Base-by-base conservation (phyloP, 2,888 invertebrate genomes). In the Crematogaster levior region DNA sequence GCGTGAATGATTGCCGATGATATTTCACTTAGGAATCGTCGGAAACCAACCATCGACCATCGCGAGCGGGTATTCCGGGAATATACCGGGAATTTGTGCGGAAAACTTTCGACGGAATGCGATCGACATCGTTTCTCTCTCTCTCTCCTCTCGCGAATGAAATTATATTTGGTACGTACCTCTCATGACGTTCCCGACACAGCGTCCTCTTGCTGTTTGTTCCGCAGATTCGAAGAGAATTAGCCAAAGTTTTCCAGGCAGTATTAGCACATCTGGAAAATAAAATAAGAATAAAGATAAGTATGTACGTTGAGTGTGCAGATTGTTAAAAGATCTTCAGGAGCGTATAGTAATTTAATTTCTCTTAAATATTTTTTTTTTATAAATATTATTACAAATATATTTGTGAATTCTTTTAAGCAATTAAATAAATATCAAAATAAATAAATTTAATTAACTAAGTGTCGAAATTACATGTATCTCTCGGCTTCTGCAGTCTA, bases 1-100 rank as follows among this genome's bases (percentile, higher is more conserved):
- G 85, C 89, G 87, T 87, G 90, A 92, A 90, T 91, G 91, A 90
- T 91, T 88, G 81, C 77, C 87, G 88, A 91, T 93, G 92, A 93
- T 93, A 93, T 91, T 92, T 92, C 92, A 93, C 91, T 93, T 91
- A 83, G 84, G 88, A 85, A 88, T 88, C 86, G 89, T 92, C 92
- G 89, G 90, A 85, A 12, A 40, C 24, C 43, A 18, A 43, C n/a
- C 58, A 18, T 21, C 61, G 40, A 5, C 87, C 87, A 84, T 79
- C 85, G 83, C 81, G 68, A 73, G 21, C 53, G 30, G 15, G 3
- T n/a, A 58, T 37, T 58, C 2, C 43, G 58, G 27, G 18, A 21
- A 34, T 37, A 48, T 72, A 61, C 80, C 65, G 70, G n/a, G 79
- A 83, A 86, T 85, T 89, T 70, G 27, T 24, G 34, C 37, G 48